Percentiles rank a stretch among this genome's conserved stretches.
Evolutionary conservation across 2,113 vertebrate species (phyloP).

Genomic region (Tor tambroides): DNA sequence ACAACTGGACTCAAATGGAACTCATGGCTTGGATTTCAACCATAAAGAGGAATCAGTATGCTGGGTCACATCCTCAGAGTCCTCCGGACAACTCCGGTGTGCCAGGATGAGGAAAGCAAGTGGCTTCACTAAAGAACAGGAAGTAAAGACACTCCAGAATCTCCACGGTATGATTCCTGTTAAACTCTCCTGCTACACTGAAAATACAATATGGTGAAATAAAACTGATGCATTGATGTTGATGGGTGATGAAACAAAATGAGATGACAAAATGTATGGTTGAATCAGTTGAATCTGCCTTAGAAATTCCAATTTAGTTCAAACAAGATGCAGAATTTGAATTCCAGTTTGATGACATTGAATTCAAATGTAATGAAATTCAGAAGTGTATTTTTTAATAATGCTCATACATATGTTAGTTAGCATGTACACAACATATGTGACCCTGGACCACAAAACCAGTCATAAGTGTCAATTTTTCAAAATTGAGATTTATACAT

Average conservation of each 20-base stretch:
- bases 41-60: conserved; percentile 85
- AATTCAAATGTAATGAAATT: background rate
- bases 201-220: background rate
- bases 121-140: conserved; percentile 78
- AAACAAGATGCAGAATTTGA: background rate
- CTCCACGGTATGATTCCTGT: conserved; percentile 82
- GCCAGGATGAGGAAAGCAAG: conserved; percentile 79
- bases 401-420: background rate
- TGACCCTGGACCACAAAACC: too few relatives aligned
- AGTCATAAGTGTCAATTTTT: too few relatives aligned
- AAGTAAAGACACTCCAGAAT: conserved; percentile 80
- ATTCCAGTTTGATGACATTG: too few relatives aligned
- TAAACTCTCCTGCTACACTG: background rate
- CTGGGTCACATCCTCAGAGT: conserved; percentile 86
- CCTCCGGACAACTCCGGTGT: conserved; percentile 86
- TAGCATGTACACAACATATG: background rate
- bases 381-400: background rate
- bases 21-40: conserved; percentile 85
- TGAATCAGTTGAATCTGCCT: background rate
- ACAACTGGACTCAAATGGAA: conserved; percentile 79
- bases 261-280: background rate
- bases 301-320: background rate
- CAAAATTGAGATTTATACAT: too few relatives aligned
- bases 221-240: background rate
- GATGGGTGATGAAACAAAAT: background rate